Evolutionary conservation across 2,113 vertebrate genomes (phyloP), one percentile per base, ranked within the genome.

Genomic region (Ursus arctos): DNA sequence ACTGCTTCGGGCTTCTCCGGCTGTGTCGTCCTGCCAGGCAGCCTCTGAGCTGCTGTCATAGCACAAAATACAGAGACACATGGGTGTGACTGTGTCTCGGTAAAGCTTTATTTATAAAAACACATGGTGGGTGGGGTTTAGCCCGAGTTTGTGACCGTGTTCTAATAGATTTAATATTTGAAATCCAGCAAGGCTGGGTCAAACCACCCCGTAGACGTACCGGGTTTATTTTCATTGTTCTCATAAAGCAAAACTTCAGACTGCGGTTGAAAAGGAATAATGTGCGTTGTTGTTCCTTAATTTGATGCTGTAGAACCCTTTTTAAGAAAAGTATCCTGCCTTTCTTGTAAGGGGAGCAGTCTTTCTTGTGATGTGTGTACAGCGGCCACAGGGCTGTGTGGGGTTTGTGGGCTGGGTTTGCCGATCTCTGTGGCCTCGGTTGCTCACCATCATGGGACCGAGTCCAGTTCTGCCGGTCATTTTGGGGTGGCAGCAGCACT

Each of bases 11-110:
- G 59, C 14, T 21, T 14, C 15, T 2, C 0, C 2, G 57, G 1
- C 10, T 15, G 43, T 24, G 0, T 7, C 0, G 0, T 11, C 36
- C n/a, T 14, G 14, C 12, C 9, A 4, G 2, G 12, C 6, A 16
- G 0, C 4, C 1, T 18, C 76, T 53, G 22, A n/a, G 4, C 65
- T n/a, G n/a, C 67, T 7, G 18, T 36, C 43, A 55, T 7, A 4
- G 3, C 7, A 7, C 2, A 57, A 4, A 3, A 10, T 4, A 0
- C 0, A 0, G 11, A 21, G 15, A 9, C 49, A 22, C 2, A 0
- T 4, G 36, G 47, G 9, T 28, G 2, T 19, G 76, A 11, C 7
- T 5, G 15, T 26, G 22, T 47, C 67, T 74, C 61, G n/a, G 4
- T 40, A 18, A 67, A 43, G 49, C 21, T 18, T 69, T 21, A n/a